Base-by-base conservation (phyloP, 2,797 vertebrate species). In the Hephaestus fuliginosus region DNA sequence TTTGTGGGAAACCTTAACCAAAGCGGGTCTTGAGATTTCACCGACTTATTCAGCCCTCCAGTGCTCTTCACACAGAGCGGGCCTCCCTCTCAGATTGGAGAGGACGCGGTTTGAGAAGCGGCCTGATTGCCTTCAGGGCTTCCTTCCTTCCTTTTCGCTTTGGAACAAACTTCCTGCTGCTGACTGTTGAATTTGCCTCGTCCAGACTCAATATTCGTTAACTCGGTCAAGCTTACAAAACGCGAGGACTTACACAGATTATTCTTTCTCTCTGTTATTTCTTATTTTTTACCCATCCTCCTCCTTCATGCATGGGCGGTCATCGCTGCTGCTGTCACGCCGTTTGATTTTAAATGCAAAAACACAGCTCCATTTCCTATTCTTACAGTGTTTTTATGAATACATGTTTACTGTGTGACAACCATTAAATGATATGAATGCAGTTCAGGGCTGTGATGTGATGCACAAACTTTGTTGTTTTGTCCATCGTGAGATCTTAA, bases 121-220 rank as follows among this genome's bases (percentile, higher is more conserved):
- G 51, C 41, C 69, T 55, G 5, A 53, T 61, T 85, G 74, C 44
- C 74, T 66, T 43, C n/a, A 55, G 61, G 70, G 70, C 44, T 84
- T 86, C 77, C 74, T 86, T 82, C 80, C 82, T 82, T 33, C 30
- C 30, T 33, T 33, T 74, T 28, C 13, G 60, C 78, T 83, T 62
- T 43, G 2, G 57, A 70, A 14, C 70, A 77, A 80, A 83, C 53
- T 68, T 89, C 74, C 74, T 84, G 75, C 69, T 68, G 58, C 25
- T 81, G 77, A 87, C 39, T 83, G 69, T 76, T 79, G 64, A 74
- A 14, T 8, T n/a, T 18, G 68, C 43, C 61, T 43, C 18, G 12
- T 72, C 53, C 76, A 57, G 17, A 36, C 39, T 41, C 49, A 76
- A 55, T 41, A 22, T 22, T 46, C 2, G n/a, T 81, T 78, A 65